Percentiles rank a stretch among this genome's conserved stretches.
phyloP scores from a whole-genome alignment of 2,113 vertebrate species.

The Cervus canadensis region DNA sequence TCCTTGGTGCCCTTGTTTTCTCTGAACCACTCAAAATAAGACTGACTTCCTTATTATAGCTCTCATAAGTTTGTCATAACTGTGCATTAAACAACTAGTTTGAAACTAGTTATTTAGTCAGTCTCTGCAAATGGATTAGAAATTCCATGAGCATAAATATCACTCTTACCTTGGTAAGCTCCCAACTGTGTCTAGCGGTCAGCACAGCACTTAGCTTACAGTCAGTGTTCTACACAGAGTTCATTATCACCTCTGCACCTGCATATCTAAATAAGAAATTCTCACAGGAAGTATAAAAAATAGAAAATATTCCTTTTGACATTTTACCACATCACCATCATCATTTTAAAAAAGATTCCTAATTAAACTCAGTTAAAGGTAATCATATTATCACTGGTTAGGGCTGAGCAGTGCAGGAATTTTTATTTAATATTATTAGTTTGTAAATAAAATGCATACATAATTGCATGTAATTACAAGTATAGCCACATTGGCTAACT shows the following conservation, averaged over 20 bases:
- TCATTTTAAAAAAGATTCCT: not conserved
- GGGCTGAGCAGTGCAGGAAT: not conserved
- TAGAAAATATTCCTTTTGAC: not conserved
- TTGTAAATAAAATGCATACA: not conserved
- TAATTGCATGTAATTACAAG: not conserved
- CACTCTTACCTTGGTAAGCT: not conserved
- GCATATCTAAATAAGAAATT: not conserved
- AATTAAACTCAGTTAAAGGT: not conserved
- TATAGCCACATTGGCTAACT: not conserved
- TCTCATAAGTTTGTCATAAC: not conserved
- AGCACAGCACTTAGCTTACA: not conserved
- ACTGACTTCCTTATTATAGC: not conserved
- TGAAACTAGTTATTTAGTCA: not conserved
- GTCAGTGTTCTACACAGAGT: not conserved
- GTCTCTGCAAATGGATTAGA: not conserved
- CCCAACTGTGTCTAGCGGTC: not conserved
- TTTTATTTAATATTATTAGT: not conserved
- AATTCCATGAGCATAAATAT: not conserved
- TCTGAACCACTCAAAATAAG: not conserved
- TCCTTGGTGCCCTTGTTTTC: not conserved
- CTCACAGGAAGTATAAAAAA: not conserved
- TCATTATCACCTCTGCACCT: not conserved
- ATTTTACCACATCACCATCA: not conserved
- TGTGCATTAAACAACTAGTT: not conserved
- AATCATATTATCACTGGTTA: not conserved